phyloP scores from a whole-genome alignment of 2,113 vertebrate genomes.

The Pogonocichla stellata region DNA sequence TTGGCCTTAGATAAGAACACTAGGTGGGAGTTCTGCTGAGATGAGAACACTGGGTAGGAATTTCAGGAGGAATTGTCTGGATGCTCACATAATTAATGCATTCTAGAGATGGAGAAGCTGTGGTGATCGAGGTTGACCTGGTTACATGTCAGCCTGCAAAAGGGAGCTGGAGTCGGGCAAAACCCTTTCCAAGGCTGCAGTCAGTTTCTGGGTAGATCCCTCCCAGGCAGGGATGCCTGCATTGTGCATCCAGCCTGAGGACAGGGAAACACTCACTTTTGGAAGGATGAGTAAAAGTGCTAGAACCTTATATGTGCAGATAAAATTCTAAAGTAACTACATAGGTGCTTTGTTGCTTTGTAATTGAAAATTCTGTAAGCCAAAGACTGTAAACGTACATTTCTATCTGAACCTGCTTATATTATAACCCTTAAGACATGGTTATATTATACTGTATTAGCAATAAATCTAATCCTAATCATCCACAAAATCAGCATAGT shows the following conservation, averaged over 20 bases:
- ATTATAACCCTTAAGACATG: background rate
- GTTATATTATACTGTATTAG: background rate
- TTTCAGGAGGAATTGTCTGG: background rate
- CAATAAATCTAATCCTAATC: background rate
- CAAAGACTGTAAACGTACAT: background rate
- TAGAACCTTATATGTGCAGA: background rate
- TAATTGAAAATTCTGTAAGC: background rate
- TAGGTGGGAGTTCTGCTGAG: background rate
- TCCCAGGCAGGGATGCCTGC: fast-evolving
- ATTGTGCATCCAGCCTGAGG: background rate
- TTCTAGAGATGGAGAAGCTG: background rate
- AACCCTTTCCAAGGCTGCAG: background rate
- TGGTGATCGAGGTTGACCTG: background rate
- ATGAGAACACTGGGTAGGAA: background rate
- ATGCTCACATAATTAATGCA: background rate
- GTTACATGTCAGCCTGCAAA: background rate
- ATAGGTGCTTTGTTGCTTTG: background rate
- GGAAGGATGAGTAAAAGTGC: background rate
- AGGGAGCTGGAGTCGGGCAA: background rate
- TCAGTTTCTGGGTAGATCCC: background rate
- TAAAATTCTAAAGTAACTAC: background rate
- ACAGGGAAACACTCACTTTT: background rate
- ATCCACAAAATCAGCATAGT: background rate
- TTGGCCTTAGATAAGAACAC: background rate
- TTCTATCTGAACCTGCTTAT: background rate